Evolutionary conservation across 2,113 vertebrate genomes (phyloP), one percentile per base, ranked within the genome.

Genomic region (Physeter macrocephalus): DNA sequence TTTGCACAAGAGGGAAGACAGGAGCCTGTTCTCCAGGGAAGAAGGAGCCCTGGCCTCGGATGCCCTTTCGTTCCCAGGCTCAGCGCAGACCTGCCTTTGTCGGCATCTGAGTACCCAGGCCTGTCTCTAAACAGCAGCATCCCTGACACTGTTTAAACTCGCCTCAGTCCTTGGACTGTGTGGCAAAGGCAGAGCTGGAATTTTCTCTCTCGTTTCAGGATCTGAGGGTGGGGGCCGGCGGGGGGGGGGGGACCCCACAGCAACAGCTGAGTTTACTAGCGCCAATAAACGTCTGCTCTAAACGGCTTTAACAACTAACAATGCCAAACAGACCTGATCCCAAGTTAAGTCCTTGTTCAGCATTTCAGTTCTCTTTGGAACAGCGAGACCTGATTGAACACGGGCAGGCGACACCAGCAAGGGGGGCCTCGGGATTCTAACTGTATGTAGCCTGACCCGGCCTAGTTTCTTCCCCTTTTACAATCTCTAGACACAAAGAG

Each of bases 101-200:
- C n/a, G 52, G 77, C 34, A 0, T 14, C 2, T 3, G 14, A 21
- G 36, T 4, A 4, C 17, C 59, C 3, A 4, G 2, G 12, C 62
- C 46, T 17, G 8, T 57, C 25, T 64, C 67, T 18, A 36, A 83
- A 59, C 54, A 34, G 54, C 52, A 25, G 83, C 25, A 4, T 15
- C 23, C 6, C 27, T n/a, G 14, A 6, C 2, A 2, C 1, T 1
- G 0, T 9, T 43, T 9, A 39, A 23, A 43, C 8, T 27, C 0
- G 6, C 6, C 15, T 3, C 8, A 2, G n/a, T 57, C 34, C 39
- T 29, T 6, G 4, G 87, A 23, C 25, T n/a, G 17, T 17, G n/a
- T 39, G 29, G 31, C 36, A 4, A 4, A 12, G 39, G 18, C 57
- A 2, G 36, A 25, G 29, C 78, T 27, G 71, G 57, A 7, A 41